These are phyloP conservation scores for Polietes domitor DNA, from an alignment of 2,888 invertebrate species.

Conservation along the genomic window DNA sequence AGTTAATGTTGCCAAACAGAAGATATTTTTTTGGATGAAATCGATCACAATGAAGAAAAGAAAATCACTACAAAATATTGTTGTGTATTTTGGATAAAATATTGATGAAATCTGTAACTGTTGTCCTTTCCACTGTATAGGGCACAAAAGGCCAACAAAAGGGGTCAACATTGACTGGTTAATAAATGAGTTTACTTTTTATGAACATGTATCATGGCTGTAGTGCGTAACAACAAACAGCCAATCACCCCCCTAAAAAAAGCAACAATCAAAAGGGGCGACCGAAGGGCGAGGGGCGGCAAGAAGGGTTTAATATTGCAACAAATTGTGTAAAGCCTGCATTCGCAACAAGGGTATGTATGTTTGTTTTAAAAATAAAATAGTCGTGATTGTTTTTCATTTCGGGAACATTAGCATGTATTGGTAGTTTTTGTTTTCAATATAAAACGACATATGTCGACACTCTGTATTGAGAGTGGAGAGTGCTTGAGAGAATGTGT, in stretches of 20 bases:
- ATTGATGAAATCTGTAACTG: conserved; percentile 14
- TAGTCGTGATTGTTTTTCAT: too few relatives aligned
- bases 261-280: not conserved
- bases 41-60: conserved; percentile 8
- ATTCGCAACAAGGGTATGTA: too few relatives aligned
- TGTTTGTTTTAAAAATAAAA: too few relatives aligned
- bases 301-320: too few relatives aligned
- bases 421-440: too few relatives aligned
- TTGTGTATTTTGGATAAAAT: not conserved
- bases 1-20: conserved; percentile 30
- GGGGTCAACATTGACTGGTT: conserved; percentile 6
- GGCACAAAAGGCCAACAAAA: not conserved
- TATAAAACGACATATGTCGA: too few relatives aligned
- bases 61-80: not conserved
- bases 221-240: too few relatives aligned
- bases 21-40: conserved; percentile 13
- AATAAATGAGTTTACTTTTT: conserved; percentile 1
- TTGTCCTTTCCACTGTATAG: not conserved
- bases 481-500: too few relatives aligned
- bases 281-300: too few relatives aligned
- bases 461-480: too few relatives aligned
- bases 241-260: not conserved
- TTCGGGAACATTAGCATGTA: too few relatives aligned
- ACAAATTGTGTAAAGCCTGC: too few relatives aligned
- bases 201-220: not conserved